Evolutionary conservation across 2,113 vertebrate genomes (phyloP), one percentile per base, ranked within the genome.

Genomic region (Ochotona curzoniae): DNA sequence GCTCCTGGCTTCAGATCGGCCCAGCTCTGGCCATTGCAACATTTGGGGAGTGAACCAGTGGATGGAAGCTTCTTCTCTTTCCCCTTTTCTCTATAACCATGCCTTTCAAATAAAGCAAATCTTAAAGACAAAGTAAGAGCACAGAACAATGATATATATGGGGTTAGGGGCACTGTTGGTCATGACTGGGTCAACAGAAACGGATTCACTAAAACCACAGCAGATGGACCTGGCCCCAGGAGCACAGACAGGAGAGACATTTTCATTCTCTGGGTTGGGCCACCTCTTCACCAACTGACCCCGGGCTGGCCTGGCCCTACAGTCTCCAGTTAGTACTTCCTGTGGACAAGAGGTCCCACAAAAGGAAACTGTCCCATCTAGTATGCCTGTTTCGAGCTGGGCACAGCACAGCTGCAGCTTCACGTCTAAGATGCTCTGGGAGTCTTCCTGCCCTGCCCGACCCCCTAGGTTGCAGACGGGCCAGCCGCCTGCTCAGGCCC

Each of bases 211-310:
- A 25, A 47, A 70, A 23, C 17, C 18, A 32, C 4, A 75, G 17
- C 25, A 63, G 17, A n/a, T 51, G 92, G 88, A 51, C 11, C 25
- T 18, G 70, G 64, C 28, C 12, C 64, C 10, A 28, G 38, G 75
- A 75, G 67, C 5, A 2, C 0, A 26, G 75, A 38, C 3, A n/a
- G 32, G 38, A 13, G 23, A 28, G 82, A 44, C 51, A 76, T 2
- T 17, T 2, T 3, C 0, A 0, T 9, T 15, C 14, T 2, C 30
- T 1, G 7, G 44, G 47, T 75, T 73, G 12, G n/a, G 82, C 2
- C 30, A 11, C 25, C 4, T 8, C 35, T 35, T 79, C 30, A 28
- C 38, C 30, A 17, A 10, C 3, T 6, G 26, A n/a, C 32, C 83
- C 44, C 38, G 70, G 63, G n/a, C 32, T 63, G 38, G 71, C 60